These are phyloP conservation scores for Lordiphosa stackelbergi DNA, from an alignment of 1,140 invertebrate species.

Conservation along the genomic window DNA sequence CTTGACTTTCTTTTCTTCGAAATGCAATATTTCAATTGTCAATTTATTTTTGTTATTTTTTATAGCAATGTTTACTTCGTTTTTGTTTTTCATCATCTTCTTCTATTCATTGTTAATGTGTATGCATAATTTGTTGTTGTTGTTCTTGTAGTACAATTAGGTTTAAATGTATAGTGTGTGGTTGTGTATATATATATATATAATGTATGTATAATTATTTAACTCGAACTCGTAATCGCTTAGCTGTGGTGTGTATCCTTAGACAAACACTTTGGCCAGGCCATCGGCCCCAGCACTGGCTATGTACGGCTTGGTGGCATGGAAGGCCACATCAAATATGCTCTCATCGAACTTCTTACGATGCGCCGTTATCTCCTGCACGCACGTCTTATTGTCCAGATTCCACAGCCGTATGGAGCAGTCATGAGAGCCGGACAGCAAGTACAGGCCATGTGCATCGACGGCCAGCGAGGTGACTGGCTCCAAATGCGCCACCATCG, in stretches of 20 bases:
- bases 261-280: constrained; percentile 97
- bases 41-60: constrained; percentile 12
- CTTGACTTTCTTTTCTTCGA: constrained; percentile 36
- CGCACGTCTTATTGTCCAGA: constrained; percentile 96
- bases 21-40: constrained; percentile 50
- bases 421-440: constrained; percentile 98
- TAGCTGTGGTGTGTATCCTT: constrained; percentile 52
- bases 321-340: constrained; percentile 99
- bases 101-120: constrained; percentile 25
- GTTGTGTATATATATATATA: constrained; percentile 39
- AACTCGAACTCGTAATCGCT: constrained; percentile 69
- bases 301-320: constrained; percentile 98
- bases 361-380: constrained; percentile 99
- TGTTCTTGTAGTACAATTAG: constrained; percentile 60
- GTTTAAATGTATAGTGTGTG: constrained; percentile 60
- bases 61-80: constrained; percentile 13
- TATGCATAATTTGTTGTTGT: constrained; percentile 53
- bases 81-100: constrained; percentile 8
- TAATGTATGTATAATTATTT: constrained; percentile 70
- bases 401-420: constrained; percentile 99
- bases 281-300: constrained; percentile 99
- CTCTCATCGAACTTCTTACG: constrained; percentile 99
- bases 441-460: constrained; percentile 98
- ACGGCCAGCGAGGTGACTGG: constrained; percentile 98
- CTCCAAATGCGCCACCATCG: constrained; percentile 99